Conservation (phyloP, 2,113 vertebrate species). For the Camelus dromedarius region DNA sequence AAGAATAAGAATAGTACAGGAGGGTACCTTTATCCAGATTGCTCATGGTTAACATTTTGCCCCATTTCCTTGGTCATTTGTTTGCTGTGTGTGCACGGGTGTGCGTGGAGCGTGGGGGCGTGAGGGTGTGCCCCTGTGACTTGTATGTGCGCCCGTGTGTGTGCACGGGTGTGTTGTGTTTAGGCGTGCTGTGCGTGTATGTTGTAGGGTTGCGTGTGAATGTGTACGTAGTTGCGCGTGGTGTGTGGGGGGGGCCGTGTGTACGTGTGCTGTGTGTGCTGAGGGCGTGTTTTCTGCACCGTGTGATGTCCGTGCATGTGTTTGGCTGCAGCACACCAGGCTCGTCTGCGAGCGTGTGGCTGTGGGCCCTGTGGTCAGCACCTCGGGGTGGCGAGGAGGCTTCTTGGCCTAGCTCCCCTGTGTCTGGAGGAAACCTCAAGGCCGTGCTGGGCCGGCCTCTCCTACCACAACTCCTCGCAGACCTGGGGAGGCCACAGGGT, state of each 20-base stretch:
- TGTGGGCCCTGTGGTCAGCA: background rate
- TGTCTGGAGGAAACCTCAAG: background rate
- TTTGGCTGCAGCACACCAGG: background rate
- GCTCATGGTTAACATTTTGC: background rate
- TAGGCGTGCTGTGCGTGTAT: too few relatives aligned
- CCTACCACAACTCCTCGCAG: accelerated
- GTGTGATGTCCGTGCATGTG: background rate
- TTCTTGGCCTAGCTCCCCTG: background rate
- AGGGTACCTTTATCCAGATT: background rate
- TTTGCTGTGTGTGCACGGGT: background rate
- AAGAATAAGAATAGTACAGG: background rate
- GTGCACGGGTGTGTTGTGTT: background rate
- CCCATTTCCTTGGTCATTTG: background rate
- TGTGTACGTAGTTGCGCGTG: background rate
- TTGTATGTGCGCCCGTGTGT: too few relatives aligned
- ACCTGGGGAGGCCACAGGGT: background rate
- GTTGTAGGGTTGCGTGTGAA: background rate
- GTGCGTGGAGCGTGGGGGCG: too few relatives aligned
- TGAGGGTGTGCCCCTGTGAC: too few relatives aligned
- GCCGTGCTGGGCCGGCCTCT: too few relatives aligned
- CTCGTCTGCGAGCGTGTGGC: too few relatives aligned
- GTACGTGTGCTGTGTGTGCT: background rate
- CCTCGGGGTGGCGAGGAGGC: background rate
- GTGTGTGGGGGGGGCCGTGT: background rate
- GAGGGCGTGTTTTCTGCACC: background rate